A percentile compares a stretch with the other conserved stretches of the same genome.
phyloP scores from a whole-genome alignment of 2,888 invertebrate species.

The Cerceris rybyensis region DNA sequence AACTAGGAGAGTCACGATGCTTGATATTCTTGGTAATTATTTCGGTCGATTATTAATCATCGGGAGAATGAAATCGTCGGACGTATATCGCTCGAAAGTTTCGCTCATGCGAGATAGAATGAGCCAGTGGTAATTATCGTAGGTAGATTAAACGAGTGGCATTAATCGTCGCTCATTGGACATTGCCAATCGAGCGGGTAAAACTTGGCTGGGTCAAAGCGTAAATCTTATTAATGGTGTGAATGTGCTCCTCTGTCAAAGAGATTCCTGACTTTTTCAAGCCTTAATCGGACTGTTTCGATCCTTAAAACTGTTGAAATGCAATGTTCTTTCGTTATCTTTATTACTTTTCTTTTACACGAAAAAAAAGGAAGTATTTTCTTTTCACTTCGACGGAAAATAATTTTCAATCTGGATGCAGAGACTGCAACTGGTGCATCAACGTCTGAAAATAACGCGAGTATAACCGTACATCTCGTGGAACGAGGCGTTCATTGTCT shows the following conservation, averaged over 20 bases:
- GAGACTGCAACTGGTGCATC: not conserved
- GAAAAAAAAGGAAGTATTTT: not conserved
- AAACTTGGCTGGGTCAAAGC: constrained; percentile 52
- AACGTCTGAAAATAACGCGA: not conserved
- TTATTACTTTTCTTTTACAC: not conserved
- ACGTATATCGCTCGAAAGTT: constrained; percentile 24
- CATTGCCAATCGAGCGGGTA: constrained; percentile 58
- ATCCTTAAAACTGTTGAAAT: too few species aligned
- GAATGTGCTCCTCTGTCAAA: constrained; percentile 13
- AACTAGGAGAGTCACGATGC: not conserved
- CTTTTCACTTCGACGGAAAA: not conserved
- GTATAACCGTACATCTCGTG: not conserved
- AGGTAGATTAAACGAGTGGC: constrained; percentile 39
- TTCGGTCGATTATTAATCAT: constrained; percentile 18
- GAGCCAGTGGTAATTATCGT: constrained; percentile 45
- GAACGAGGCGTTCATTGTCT: not conserved
- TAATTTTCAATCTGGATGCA: not conserved
- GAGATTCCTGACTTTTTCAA: not conserved
- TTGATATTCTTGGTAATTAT: not conserved
- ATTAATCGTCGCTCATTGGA: constrained; percentile 57
- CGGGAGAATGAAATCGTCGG: constrained; percentile 7
- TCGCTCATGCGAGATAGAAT: constrained; percentile 32
- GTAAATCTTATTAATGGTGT: constrained; percentile 56
- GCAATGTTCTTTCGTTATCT: too few species aligned
- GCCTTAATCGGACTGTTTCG: not conserved